These are phyloP conservation scores for Netta rufina DNA, from an alignment of 2,797 vertebrate species.

Conservation along the genomic window DNA sequence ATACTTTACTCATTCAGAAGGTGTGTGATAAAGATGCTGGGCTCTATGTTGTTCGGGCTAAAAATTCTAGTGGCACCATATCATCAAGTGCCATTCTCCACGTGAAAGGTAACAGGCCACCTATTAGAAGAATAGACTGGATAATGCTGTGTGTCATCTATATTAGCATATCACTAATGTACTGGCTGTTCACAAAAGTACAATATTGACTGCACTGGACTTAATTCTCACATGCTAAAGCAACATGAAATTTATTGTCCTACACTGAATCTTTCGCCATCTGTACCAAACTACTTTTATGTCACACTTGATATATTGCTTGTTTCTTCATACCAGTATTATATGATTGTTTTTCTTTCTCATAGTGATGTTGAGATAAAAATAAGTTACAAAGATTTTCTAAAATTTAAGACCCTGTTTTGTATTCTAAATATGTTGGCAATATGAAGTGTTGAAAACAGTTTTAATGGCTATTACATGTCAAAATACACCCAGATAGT, in stretches of 20 bases:
- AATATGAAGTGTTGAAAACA: background rate
- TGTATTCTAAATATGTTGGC: slow-evolving; percentile 7
- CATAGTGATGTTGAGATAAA: background rate
- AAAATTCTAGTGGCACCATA: slow-evolving; percentile 77
- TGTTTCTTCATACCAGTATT: slow-evolving; percentile 8
- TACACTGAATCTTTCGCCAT: slow-evolving; percentile 22
- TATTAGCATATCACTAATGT: slow-evolving; percentile 83
- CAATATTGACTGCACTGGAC: background rate
- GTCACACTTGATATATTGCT: background rate
- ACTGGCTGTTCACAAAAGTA: slow-evolving; percentile 79
- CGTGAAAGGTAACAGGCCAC: slow-evolving; percentile 80
- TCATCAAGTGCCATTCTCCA: slow-evolving; percentile 82
- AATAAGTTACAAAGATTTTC: background rate
- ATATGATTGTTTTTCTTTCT: slow-evolving; percentile 18
- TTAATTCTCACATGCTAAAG: slow-evolving; percentile 16
- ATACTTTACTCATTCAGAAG: slow-evolving; percentile 82
- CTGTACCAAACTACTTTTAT: background rate
- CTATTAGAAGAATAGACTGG: slow-evolving; percentile 78
- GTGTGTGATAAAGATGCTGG: slow-evolving; percentile 79
- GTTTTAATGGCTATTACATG: background rate
- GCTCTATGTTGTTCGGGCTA: slow-evolving; percentile 78
- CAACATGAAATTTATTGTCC: background rate
- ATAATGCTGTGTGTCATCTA: slow-evolving; percentile 83
- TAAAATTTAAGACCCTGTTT: background rate
- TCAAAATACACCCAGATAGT: background rate